Evolutionary conservation across 2,888 invertebrate genomes (phyloP), one percentile per base, ranked within the genome.

Genomic region (Sepiola atlantica): DNA sequence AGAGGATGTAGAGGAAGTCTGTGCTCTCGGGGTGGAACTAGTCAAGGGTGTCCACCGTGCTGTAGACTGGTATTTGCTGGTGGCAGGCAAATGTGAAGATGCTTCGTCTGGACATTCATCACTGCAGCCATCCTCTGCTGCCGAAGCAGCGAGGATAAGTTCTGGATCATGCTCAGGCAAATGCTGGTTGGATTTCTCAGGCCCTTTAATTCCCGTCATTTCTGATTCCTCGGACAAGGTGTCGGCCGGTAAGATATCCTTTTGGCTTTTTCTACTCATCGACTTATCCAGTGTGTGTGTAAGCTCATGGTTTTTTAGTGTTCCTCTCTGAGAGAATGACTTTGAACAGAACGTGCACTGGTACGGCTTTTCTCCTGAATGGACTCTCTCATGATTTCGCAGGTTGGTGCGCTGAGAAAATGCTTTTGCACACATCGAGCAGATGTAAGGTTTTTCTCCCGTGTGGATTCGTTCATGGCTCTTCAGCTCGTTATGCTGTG

Each of bases 381-480:
- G 92, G 55, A 92, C 92, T n/a, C 92, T 32, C 54, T 92, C 92
- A 8, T 92, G 92, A 28, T 92, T 92, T 55, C 92, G 54, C 12
- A 92, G 55, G 32, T 92, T 92, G 24, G 92, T 92, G 28, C 92
- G 45, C 28, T 94, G 94, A 20, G 94, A 94, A 61, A 94, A 94
- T n/a, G 77, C 77, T 77, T 94, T 94, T 14, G 90, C 45, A 24
- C 94, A 94, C 90, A 54, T 55, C 21, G 77, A 90, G 18, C 94
- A 94, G 12, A 24, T 90, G 35, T 61, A 94, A 14, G 94, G 94
- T 35, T 94, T 94, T 54, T 94, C 94, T 90, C 94, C 94, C 8
- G 90, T 90, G 61, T 94, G 94, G n/a, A 94, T 35, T 18, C 94
- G 94, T 90, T 94, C 90, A 10, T 94, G 94, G 35, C 94, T 94